Evolutionary conservation across 2,113 vertebrate genomes (phyloP), one percentile per base, ranked within the genome.

Genomic region (Excalfactoria chinensis): DNA sequence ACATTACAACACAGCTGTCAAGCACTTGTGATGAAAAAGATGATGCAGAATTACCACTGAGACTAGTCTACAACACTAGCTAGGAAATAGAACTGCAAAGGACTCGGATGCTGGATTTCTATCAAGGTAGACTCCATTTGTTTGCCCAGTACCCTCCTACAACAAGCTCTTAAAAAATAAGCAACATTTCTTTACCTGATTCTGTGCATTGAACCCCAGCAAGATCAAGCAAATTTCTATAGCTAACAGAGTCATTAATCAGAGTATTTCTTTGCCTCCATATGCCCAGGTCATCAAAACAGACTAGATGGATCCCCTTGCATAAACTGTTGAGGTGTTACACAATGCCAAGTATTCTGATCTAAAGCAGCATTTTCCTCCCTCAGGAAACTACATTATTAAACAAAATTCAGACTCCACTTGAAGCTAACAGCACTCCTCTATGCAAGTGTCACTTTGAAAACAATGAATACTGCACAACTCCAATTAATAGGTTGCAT

Each of bases 1-100:
- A 53, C 26, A 48, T 40, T 49, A 43, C 71, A 64, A 12, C 75
- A 83, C n/a, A 95, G 74, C 51, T 94, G 88, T 55, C 43, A 85
- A 81, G n/a, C n/a, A 84, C 59, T 25, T 75, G 66, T 6, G 15
- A 25, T 66, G 32, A 49, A 69, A 64, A 78, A 63, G 62, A 71
- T 23, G 32, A 92, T 35, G 49, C 58, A 88, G 77, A 86, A 34
- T 35, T 86, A 74, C 11, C 1, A 4, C n/a, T 43, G 78, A 91
- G 41, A 63, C 30, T 15, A 53, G 78, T 35, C 48, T 48, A 72
- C 66, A 21, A 15, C 70, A 80, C n/a, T 60, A 28, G 30, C 34
- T 26, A 6, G 21, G 79, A 67, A 40, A 28, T 44, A 20, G 20
- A 76, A 58, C 19, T n/a, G 21, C 68, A 32, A 37, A 28, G 14